phyloP scores from a whole-genome alignment of 2,113 vertebrate species.

The Megalops atlanticus region DNA sequence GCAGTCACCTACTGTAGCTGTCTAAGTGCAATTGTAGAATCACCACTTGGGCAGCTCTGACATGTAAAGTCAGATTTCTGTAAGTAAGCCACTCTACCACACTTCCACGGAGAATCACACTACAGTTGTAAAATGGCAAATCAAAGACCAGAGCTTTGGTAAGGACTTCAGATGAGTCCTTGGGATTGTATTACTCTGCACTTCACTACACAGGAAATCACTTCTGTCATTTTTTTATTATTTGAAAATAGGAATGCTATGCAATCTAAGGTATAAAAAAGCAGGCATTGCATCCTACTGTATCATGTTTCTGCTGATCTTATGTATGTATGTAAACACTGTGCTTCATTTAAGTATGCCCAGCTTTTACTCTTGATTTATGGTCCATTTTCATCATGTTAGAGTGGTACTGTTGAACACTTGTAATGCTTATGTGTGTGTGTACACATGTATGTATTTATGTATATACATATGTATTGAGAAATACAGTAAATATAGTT shows the following conservation, averaged over 20 bases:
- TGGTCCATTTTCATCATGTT: conserved; percentile 10
- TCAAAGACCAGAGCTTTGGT: not conserved
- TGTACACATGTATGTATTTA: conserved; percentile 56
- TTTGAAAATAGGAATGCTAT: conserved; percentile 25
- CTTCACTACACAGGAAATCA: not conserved
- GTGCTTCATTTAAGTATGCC: conserved; percentile 37
- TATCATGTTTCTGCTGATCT: not conserved
- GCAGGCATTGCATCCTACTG: not conserved
- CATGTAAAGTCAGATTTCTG: not conserved
- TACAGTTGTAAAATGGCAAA: not conserved
- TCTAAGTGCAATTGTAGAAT: not conserved
- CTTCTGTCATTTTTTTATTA: not conserved
- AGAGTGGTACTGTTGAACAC: conserved; percentile 4
- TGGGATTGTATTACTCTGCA: not conserved
- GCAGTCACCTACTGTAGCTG: not conserved
- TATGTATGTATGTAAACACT: conserved; percentile 42
- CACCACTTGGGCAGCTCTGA: not conserved
- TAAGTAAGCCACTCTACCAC: not conserved
- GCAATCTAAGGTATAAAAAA: conserved; percentile 17
- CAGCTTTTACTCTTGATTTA: not conserved
- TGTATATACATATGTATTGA: conserved; percentile 73
- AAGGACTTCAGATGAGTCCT: not conserved
- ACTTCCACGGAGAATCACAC: not conserved
- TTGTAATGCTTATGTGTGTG: conserved; percentile 23
- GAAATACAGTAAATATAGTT: conserved; percentile 53